Evolutionary conservation across 2,888 invertebrate species (phyloP).

Genomic region (Scaptomyza parva): DNA sequence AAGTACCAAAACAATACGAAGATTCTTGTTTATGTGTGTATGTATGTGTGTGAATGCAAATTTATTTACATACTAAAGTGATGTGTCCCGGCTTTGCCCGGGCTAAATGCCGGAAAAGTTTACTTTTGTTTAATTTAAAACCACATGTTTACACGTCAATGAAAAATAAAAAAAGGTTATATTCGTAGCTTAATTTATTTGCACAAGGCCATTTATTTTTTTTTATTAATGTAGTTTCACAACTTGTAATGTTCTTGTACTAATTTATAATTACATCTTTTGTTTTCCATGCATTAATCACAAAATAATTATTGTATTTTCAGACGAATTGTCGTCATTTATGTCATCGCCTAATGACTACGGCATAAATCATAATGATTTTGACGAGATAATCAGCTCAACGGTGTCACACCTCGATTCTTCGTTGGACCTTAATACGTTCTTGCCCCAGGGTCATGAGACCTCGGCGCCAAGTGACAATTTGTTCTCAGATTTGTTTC

Average conservation of each 20-base stretch:
- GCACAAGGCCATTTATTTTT: background rate
- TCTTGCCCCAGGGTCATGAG: constrained; percentile 41
- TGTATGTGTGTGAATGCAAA: background rate
- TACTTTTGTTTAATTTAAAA: background rate
- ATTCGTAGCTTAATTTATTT: background rate
- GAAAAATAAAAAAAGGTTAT: background rate
- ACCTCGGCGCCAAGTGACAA: constrained; percentile 35
- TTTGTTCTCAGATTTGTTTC: constrained; percentile 48
- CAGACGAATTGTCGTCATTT: constrained; percentile 77
- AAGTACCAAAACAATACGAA: background rate
- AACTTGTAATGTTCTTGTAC: background rate
- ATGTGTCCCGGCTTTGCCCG: background rate
- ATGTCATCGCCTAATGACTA: constrained; percentile 72
- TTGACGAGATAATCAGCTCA: constrained; percentile 80
- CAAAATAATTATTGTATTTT: constrained; percentile 25
- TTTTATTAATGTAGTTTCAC: background rate
- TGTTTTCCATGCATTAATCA: background rate
- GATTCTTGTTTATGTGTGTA: background rate
- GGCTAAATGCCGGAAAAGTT: background rate
- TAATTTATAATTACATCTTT: background rate
- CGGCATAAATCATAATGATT: constrained; percentile 67
- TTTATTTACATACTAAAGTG: background rate
- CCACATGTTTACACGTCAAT: background rate
- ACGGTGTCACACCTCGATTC: constrained; percentile 75
- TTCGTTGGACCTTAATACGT: constrained; percentile 65